These are phyloP conservation scores for Aptenodytes forsteri DNA, from an alignment of 2,113 vertebrate species.

Conservation along the genomic window DNA sequence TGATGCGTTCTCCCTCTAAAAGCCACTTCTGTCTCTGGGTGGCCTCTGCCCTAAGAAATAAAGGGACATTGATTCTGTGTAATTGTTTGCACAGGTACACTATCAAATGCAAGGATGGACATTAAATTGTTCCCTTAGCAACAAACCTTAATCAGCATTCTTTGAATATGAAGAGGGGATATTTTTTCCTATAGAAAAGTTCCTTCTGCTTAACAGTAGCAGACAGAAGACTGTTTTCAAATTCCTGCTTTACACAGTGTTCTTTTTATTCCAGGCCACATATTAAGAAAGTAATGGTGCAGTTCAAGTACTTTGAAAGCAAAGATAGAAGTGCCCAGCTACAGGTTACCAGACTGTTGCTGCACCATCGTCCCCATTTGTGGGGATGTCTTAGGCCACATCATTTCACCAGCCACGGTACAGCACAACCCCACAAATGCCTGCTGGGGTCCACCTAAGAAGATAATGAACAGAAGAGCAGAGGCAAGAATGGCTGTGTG, in stretches of 20 bases:
- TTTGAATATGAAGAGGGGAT: neutral
- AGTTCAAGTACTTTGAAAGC: neutral
- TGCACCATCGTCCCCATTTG: neutral
- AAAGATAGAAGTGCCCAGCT: neutral
- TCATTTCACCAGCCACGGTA: neutral
- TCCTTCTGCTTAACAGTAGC: neutral
- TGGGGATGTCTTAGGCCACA: neutral
- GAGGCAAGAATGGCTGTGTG: neutral
- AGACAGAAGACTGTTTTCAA: neutral
- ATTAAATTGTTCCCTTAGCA: constrained; percentile 6
- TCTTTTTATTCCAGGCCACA: neutral
- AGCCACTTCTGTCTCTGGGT: neutral
- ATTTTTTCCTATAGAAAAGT: neutral
- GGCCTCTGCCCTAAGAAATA: neutral
- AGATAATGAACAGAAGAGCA: neutral
- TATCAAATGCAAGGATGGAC: neutral
- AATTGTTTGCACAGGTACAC: neutral
- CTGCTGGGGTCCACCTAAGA: neutral
- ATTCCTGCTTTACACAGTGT: neutral
- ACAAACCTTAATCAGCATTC: neutral
- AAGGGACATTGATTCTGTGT: neutral
- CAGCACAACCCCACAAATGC: neutral
- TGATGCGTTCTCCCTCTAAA: neutral
- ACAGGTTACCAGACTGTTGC: neutral
- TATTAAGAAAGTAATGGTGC: neutral